A percentile compares a stretch with the other conserved stretches of the same genome.
Evolutionary conservation across 2,797 vertebrate genomes (phyloP).

Genomic region (Chelonia mydas): DNA sequence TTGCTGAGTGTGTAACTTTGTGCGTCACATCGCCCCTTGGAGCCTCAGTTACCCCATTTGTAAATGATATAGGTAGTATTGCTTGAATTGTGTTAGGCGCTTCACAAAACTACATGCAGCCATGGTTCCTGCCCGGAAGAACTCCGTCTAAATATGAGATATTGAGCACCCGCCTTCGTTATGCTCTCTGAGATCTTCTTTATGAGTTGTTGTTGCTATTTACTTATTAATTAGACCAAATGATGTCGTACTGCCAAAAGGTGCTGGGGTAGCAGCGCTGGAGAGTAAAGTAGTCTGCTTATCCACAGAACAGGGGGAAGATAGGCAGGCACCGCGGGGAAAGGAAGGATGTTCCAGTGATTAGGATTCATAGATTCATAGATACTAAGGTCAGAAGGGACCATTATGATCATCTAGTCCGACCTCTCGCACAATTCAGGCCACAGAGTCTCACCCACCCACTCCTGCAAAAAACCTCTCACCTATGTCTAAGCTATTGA

Average conservation of each 20-base stretch:
- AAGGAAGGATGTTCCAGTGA: neutral
- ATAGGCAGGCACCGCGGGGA: neutral
- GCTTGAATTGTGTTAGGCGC: neutral
- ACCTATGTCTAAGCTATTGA: too few relatives aligned
- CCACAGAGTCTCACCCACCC: too few relatives aligned
- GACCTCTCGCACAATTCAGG: too few relatives aligned
- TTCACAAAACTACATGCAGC: neutral
- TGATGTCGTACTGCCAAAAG: neutral
- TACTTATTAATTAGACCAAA: neutral
- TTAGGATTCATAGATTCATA: neutral
- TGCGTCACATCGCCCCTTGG: neutral
- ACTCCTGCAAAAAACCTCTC: too few relatives aligned
- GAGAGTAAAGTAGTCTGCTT: neutral
- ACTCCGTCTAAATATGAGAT: neutral
- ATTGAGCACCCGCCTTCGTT: neutral
- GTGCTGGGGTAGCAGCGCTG: neutral
- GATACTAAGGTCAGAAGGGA: too few relatives aligned
- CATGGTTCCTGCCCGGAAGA: neutral
- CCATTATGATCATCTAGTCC: too few relatives aligned
- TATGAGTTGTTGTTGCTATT: neutral
- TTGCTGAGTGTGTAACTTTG: neutral
- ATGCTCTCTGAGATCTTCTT: neutral
- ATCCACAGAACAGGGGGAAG: fast-evolving
- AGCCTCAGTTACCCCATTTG: neutral
- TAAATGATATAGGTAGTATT: too few relatives aligned